Evolutionary conservation across 2,113 vertebrate species (phyloP).

Genomic region (Rhabdomys dilectus): DNA sequence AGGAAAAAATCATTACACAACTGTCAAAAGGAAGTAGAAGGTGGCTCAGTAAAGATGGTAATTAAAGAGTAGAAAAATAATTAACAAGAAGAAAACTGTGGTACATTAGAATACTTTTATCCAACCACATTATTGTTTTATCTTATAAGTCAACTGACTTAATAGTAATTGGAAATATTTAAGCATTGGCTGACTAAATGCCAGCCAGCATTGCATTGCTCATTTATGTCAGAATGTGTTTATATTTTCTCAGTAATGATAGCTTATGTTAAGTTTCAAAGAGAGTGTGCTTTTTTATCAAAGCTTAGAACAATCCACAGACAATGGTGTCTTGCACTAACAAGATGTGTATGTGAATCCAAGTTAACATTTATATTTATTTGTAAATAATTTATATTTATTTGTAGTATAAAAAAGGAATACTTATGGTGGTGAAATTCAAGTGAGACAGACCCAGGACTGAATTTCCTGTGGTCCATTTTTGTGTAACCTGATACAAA

Average conservation of each 20-base stretch:
- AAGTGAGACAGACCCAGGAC: not conserved
- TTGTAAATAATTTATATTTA: not conserved
- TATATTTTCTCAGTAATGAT: not conserved
- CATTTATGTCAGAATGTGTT: not conserved
- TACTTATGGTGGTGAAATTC: not conserved
- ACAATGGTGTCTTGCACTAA: not conserved
- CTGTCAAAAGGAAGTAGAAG: constrained; percentile 77
- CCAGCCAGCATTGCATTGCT: not conserved
- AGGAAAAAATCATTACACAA: constrained; percentile 74
- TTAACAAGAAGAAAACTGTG: constrained; percentile 61
- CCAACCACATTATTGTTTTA: constrained; percentile 34
- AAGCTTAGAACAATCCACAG: not conserved
- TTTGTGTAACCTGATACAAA: not conserved
- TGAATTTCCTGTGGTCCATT: not conserved
- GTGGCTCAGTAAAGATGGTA: constrained; percentile 54
- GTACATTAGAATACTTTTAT: constrained; percentile 9
- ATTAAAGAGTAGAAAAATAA: constrained; percentile 68
- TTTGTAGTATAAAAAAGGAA: not conserved
- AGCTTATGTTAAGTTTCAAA: constrained; percentile 20
- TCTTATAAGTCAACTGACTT: constrained; percentile 28
- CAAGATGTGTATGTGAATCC: not conserved
- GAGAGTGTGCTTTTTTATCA: constrained; percentile 17
- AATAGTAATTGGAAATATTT: not conserved
- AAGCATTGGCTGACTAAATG: not conserved
- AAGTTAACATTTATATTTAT: not conserved